phyloP scores from a whole-genome alignment of 53 echinoderm and acorn worm species.

The Mesocentrotus franciscanus region DNA sequence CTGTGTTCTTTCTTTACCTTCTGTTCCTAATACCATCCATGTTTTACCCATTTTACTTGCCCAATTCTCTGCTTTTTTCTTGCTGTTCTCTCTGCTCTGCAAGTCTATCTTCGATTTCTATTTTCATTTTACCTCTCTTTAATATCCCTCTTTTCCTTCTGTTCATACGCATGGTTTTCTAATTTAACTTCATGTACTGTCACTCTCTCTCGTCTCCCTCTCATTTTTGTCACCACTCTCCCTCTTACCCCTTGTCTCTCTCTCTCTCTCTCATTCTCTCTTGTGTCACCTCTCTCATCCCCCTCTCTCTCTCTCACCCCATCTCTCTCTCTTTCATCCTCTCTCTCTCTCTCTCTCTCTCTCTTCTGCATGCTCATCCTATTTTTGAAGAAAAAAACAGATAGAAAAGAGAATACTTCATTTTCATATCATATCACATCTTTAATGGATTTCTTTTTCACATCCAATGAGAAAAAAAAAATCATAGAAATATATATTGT shows the following conservation, averaged over 20 bases:
- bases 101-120: background rate
- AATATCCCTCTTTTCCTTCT: background rate
- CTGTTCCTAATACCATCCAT: too few relatives aligned
- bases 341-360: too few relatives aligned
- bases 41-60: too few relatives aligned
- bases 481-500: constrained; percentile 34
- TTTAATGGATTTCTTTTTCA: constrained; percentile 27
- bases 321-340: background rate
- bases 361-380: too few relatives aligned
- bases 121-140: background rate
- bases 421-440: background rate
- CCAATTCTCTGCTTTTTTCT: too few relatives aligned
- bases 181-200: too few relatives aligned
- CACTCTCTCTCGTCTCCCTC: background rate
- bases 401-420: background rate
- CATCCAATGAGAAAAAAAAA: constrained; percentile 30
- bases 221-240: background rate
- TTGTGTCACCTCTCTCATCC: background rate
- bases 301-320: background rate
- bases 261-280: background rate
- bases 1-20: too few relatives aligned
- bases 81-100: too few relatives aligned
- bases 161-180: too few relatives aligned
- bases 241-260: background rate
- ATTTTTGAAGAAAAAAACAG: background rate